phyloP scores from a whole-genome alignment of 2,888 invertebrate genomes.

The Ophioninae sp. region DNA sequence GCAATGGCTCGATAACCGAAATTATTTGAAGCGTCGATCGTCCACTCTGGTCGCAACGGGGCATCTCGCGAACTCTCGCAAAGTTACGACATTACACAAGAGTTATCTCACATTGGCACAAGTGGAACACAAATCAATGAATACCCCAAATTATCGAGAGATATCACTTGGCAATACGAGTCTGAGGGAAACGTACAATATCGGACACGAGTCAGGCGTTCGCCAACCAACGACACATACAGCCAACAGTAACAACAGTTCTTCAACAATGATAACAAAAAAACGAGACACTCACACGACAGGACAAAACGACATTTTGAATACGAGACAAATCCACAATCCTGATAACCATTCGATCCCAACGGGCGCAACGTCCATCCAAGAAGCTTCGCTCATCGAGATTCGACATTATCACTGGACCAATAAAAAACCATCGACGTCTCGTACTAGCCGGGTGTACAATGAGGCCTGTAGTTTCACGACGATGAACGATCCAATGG shows the following conservation, averaged over 20 bases:
- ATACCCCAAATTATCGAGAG: constrained; percentile 64
- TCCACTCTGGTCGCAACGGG: constrained; percentile 60
- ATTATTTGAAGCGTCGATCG: constrained; percentile 57
- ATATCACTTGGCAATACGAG: constrained; percentile 63
- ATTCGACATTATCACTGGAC: constrained; percentile 71
- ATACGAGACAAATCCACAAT: constrained; percentile 55
- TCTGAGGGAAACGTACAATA: constrained; percentile 70
- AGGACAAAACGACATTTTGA: constrained; percentile 43
- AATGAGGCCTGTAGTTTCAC: constrained; percentile 72
- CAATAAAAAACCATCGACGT: constrained; percentile 67
- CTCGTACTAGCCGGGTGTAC: constrained; percentile 59
- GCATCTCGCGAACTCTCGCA: constrained; percentile 49
- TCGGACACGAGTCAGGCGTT: constrained; percentile 72
- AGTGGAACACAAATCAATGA: constrained; percentile 64
- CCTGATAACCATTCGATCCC: constrained; percentile 49
- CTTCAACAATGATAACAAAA: constrained; percentile 58
- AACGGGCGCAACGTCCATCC: constrained; percentile 71
- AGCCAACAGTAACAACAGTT: constrained; percentile 50
- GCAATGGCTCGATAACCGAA: constrained; percentile 61
- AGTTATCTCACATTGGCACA: constrained; percentile 66
- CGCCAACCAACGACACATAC: constrained; percentile 67
- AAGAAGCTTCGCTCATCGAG: constrained; percentile 70
- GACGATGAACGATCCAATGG: constrained; percentile 74
- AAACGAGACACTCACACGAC: constrained; percentile 57
- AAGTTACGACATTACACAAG: constrained; percentile 59